Evolutionary conservation across 2,113 vertebrate genomes (phyloP), one percentile per base, ranked within the genome.

Genomic region (Epinephelus fuscoguttatus): DNA sequence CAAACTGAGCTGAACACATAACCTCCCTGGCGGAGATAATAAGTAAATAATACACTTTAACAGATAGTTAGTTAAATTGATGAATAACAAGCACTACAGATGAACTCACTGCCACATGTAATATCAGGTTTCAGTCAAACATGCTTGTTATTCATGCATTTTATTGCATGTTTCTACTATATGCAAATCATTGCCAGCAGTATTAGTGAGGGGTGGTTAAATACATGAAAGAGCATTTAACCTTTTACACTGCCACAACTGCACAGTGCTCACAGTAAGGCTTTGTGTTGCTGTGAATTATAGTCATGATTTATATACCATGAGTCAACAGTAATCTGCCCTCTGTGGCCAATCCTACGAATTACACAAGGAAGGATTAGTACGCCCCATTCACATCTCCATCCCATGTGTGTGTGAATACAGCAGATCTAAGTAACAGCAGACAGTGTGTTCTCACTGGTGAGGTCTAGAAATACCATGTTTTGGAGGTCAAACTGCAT

Each of bases 401-500:
- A 10, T 14, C 33, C 59, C 27, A 37, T 40, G 27, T 18, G 60
- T n/a, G 25, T 11, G 15, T 53, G 7, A 59, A 73, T 3, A 53
- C 19, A 61, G 55, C 56, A 1, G 7, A 81, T 50, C 8, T 23
- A 17, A 52, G 57, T 59, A 42, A 60, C 64, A 45, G 27, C 52
- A 47, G 53, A 50, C 27, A 14, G 2, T 61, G 30, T 18, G 57
- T 67, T 59, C 59, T 53, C 30, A 15, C 30, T 33, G 53, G 68
- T 21, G 27, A 53, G 69, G 30, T 21, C 42, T 73, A 11, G 6
- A 68, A 64, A 69, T 52, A 70, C 53, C 27, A 1, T 40, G 4
- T 77, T 69, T 74, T 69, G 23, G 56, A 74, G 71, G 82, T 80
- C 79, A 84, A 70, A 68, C 70, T 72, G 70, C 61, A 72, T 78